Percentiles rank a stretch among this genome's conserved stretches.
phyloP scores from a whole-genome alignment of 2,113 vertebrate species.

The Actinemys pallida region DNA sequence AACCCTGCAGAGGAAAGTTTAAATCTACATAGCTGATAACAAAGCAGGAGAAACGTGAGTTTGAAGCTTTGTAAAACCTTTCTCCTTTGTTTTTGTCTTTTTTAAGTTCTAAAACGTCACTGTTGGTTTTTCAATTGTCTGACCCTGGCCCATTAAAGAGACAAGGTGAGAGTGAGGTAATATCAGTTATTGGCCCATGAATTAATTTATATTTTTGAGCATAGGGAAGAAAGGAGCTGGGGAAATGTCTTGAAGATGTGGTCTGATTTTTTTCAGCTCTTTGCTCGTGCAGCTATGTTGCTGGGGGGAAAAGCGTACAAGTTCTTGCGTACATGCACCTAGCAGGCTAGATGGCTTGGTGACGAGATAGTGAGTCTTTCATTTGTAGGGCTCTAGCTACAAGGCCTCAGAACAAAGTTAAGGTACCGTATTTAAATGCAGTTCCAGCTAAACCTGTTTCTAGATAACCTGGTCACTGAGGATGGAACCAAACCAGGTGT shows the following conservation, averaged over 20 bases:
- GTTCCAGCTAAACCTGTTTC: neutral
- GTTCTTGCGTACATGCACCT: neutral
- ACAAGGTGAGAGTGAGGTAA: too few species aligned
- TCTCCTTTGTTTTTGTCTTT: neutral
- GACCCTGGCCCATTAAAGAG: neutral
- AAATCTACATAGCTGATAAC: too few species aligned
- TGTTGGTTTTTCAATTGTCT: too few species aligned
- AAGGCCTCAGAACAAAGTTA: neutral
- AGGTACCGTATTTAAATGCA: neutral
- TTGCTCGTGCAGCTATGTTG: neutral
- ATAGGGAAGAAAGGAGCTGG: neutral
- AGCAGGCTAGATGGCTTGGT: neutral
- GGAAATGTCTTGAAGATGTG: neutral
- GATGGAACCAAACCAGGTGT: neutral
- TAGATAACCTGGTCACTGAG: neutral
- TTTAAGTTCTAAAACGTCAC: neutral
- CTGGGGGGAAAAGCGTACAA: neutral
- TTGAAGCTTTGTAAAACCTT: neutral
- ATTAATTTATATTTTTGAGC: neutral
- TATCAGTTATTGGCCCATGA: neutral
- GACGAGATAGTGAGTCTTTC: neutral
- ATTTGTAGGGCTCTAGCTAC: neutral
- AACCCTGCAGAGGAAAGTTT: too few species aligned
- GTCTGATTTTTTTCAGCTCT: neutral
- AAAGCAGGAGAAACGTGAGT: neutral